A percentile compares a stretch with the other conserved stretches of the same genome.
These are phyloP conservation scores for Tichodroma muraria DNA, from an alignment of 2,113 vertebrate genomes.

Conservation along the genomic window DNA sequence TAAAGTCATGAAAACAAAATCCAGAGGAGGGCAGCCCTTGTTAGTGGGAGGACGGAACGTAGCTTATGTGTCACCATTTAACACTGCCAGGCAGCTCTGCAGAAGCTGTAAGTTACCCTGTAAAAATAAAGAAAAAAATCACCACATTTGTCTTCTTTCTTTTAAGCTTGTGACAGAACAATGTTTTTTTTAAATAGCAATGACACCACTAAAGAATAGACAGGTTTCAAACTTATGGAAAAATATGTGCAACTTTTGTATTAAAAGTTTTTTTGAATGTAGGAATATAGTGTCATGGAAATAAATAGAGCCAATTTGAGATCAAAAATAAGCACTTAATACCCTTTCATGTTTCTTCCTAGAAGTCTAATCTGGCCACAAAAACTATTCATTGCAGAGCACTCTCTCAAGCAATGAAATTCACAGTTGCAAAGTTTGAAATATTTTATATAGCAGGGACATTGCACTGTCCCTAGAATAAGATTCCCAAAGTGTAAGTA, in stretches of 20 bases:
- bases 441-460: not conserved
- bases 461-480: not conserved
- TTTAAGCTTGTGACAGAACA: not conserved
- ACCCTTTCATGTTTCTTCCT: not conserved
- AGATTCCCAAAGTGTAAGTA: not conserved
- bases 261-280: not conserved
- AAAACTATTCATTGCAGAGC: not conserved
- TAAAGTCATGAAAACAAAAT: conserved; percentile 69
- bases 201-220: not conserved
- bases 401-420: not conserved
- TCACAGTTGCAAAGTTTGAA: not conserved
- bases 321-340: not conserved
- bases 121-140: conserved; percentile 34
- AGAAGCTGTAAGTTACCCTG: conserved; percentile 95
- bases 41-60: conserved; percentile 53
- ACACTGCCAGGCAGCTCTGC: conserved; percentile 92
- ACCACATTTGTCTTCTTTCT: not conserved
- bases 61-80: conserved; percentile 92
- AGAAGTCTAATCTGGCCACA: not conserved
- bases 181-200: not conserved
- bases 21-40: conserved; percentile 80
- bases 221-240: not conserved
- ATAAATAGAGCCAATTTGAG: not conserved
- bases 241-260: not conserved
- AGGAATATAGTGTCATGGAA: not conserved